Percentiles rank a stretch among this genome's conserved stretches.
Conservation (phyloP, 1,140 invertebrate genomes). For the Saccostrea cuccullata region DNA sequence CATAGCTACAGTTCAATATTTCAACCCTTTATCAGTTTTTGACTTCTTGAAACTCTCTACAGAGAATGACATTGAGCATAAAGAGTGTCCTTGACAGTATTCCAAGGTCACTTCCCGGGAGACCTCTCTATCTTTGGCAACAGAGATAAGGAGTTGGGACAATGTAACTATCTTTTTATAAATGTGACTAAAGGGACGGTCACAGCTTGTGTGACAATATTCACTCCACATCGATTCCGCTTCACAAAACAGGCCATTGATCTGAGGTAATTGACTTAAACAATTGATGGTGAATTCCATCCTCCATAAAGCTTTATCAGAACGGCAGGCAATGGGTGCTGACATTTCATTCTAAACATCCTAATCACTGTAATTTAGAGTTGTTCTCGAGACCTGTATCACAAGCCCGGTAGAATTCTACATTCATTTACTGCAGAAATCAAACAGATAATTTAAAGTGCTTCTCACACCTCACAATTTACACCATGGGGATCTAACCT, state of each 20-base stretch:
- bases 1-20: too few species aligned
- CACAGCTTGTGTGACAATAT: slow-evolving; percentile 29
- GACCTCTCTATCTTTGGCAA: background rate
- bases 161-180: background rate
- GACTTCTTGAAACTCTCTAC: too few species aligned
- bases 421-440: background rate
- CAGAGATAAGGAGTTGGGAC: background rate
- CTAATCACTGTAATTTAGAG: background rate
- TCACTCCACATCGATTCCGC: background rate
- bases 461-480: background rate
- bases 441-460: background rate
- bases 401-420: background rate
- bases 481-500: background rate
- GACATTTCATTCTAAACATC: background rate
- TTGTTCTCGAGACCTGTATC: background rate
- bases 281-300: background rate
- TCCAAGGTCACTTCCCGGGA: too few species aligned
- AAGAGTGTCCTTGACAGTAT: background rate
- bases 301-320: background rate
- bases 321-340: background rate
- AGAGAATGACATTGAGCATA: too few species aligned
- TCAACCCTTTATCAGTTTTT: too few species aligned
- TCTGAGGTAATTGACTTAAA: slow-evolving; percentile 11
- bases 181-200: background rate
- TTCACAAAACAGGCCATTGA: background rate